phyloP scores from a whole-genome alignment of 2,113 vertebrate species.

The Melanerpes formicivorus region DNA sequence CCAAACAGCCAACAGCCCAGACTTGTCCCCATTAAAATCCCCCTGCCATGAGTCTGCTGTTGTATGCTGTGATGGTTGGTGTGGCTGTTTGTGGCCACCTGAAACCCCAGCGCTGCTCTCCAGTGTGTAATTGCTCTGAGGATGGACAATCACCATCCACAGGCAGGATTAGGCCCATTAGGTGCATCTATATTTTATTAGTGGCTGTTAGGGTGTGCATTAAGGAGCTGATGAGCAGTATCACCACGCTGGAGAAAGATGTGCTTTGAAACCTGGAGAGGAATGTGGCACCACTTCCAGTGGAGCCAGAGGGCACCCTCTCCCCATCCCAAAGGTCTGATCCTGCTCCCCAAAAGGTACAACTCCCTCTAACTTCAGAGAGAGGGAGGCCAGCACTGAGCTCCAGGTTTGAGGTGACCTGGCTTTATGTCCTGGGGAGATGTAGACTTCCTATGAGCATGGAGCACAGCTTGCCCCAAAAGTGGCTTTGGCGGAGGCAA shows the following conservation, averaged over 20 bases:
- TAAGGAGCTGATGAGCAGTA: neutral
- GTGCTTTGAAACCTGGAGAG: neutral
- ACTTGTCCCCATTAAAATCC: neutral
- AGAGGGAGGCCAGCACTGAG: neutral
- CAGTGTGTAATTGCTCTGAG: neutral
- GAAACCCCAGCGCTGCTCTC: neutral
- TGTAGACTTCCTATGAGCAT: too few relatives aligned
- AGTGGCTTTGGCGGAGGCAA: too few relatives aligned
- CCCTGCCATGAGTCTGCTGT: neutral
- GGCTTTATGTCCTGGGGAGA: neutral
- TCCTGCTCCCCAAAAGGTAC: neutral
- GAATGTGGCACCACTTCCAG: neutral
- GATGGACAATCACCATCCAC: neutral
- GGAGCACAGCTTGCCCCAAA: too few relatives aligned
- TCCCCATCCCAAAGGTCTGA: neutral
- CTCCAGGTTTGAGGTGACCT: neutral
- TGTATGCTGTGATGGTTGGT: neutral
- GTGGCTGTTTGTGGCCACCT: neutral
- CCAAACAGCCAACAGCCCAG: neutral
- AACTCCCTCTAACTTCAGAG: too few relatives aligned
- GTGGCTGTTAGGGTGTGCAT: neutral
- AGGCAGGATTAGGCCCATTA: neutral
- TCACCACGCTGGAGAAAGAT: neutral
- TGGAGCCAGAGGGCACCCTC: neutral
- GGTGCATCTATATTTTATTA: neutral